phyloP scores from a whole-genome alignment of 2,113 vertebrate species.

The Euleptes europaea region DNA sequence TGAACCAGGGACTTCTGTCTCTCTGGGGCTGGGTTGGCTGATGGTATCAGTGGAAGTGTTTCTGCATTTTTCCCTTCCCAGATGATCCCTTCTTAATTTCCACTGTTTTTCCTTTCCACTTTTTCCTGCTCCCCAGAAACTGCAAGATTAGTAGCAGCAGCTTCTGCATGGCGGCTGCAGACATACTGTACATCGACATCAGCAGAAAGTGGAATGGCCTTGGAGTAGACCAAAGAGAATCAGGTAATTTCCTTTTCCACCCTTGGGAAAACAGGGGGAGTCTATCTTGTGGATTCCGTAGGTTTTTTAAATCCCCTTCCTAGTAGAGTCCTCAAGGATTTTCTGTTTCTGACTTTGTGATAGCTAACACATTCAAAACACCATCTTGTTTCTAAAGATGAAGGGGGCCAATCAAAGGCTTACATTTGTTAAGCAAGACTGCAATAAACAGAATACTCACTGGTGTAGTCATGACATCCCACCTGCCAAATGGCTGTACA shows the following conservation, averaged over 20 bases:
- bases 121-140: conserved; percentile 74
- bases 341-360: neutral
- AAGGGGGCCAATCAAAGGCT: neutral
- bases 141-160: conserved; percentile 90
- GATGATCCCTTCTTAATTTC: neutral
- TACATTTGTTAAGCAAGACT: neutral
- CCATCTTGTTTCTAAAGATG: neutral
- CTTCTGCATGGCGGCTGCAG: conserved; percentile 92
- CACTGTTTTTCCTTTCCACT: neutral
- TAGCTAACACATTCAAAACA: neutral
- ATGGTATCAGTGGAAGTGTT: neutral
- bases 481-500: neutral
- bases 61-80: fast-evolving
- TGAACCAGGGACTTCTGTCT: neutral
- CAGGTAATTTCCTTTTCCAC: conserved; percentile 74
- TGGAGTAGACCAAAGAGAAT: conserved; percentile 83
- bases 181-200: conserved; percentile 98
- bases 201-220: conserved; percentile 87
- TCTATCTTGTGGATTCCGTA: neutral
- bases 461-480: neutral
- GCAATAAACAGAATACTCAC: neutral
- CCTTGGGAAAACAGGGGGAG: neutral
- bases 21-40: neutral
- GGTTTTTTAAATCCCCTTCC: neutral
- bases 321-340: neutral